Conservation (phyloP, 2,888 invertebrate species). For the Bimastos eiseni region DNA sequence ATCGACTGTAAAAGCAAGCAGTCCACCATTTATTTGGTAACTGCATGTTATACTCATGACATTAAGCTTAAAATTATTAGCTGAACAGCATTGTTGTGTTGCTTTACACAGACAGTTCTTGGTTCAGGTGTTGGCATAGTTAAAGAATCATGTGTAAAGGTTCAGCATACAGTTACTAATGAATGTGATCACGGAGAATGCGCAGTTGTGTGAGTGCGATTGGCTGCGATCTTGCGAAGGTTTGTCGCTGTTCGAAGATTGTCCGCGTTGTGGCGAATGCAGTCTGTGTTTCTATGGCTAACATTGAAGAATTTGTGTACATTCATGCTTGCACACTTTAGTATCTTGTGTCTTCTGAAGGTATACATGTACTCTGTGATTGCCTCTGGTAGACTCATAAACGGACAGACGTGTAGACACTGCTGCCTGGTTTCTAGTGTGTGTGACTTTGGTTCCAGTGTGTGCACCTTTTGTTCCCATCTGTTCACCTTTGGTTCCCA, state of each 20-base stretch:
- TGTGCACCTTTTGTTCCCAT: too few relatives aligned
- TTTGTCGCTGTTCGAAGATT: not conserved
- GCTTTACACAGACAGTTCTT: not conserved
- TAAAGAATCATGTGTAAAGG: not conserved
- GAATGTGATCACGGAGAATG: not conserved
- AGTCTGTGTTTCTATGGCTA: not conserved
- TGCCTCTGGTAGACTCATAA: not conserved
- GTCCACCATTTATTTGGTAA: not conserved
- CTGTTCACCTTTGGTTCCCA: too few relatives aligned
- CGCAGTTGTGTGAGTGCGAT: not conserved
- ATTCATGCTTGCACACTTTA: not conserved
- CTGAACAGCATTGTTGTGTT: not conserved
- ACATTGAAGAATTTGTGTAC: not conserved
- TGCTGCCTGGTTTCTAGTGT: too few relatives aligned
- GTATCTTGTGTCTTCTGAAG: not conserved
- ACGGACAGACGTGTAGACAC: not conserved
- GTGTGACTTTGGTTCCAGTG: too few relatives aligned
- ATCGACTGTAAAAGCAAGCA: not conserved
- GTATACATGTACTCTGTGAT: not conserved
- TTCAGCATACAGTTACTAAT: not conserved
- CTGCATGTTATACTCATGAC: not conserved
- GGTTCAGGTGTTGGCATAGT: not conserved
- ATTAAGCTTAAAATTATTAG: not conserved
- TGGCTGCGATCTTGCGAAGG: not conserved
- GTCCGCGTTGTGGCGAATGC: not conserved